These are phyloP conservation scores for Bufotes viridis DNA, from an alignment of 2,797 vertebrate genomes.

Conservation along the genomic window DNA sequence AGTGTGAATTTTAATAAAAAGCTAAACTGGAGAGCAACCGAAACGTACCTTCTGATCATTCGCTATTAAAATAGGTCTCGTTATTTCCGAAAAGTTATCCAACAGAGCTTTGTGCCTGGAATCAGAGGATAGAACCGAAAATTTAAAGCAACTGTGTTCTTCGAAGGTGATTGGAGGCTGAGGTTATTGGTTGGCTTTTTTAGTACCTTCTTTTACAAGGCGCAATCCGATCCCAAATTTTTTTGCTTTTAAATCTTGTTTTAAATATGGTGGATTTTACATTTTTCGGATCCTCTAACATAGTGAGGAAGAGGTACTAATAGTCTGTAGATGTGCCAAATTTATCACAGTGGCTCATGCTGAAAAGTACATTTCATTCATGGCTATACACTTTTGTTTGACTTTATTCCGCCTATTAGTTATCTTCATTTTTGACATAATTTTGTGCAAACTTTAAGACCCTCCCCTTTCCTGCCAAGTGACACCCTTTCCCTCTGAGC, in stretches of 20 bases:
- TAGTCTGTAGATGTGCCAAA: too few relatives aligned
- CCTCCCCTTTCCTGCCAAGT: too few relatives aligned
- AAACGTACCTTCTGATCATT: not conserved
- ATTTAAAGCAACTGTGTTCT: not conserved
- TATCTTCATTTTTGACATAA: too few relatives aligned
- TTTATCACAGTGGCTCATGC: too few relatives aligned
- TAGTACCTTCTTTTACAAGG: not conserved
- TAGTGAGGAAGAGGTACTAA: too few relatives aligned
- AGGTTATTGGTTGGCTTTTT: not conserved
- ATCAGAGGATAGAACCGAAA: not conserved
- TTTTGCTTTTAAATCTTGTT: too few relatives aligned
- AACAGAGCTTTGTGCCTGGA: not conserved
- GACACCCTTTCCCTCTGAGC: too few relatives aligned
- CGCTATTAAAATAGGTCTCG: not conserved
- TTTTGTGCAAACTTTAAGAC: too few relatives aligned
- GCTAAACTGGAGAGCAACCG: not conserved
- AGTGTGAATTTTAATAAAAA: conserved; percentile 9
- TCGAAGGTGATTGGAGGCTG: not conserved
- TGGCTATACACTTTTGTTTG: too few relatives aligned
- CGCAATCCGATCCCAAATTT: too few relatives aligned
- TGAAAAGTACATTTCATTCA: too few relatives aligned
- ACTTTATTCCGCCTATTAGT: too few relatives aligned
- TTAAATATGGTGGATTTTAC: not conserved
- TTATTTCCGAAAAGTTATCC: not conserved
- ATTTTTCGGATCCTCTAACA: not conserved